These are phyloP conservation scores for Pollimyrus isidori DNA, from an alignment of 2,113 vertebrate species.

Conservation along the genomic window DNA sequence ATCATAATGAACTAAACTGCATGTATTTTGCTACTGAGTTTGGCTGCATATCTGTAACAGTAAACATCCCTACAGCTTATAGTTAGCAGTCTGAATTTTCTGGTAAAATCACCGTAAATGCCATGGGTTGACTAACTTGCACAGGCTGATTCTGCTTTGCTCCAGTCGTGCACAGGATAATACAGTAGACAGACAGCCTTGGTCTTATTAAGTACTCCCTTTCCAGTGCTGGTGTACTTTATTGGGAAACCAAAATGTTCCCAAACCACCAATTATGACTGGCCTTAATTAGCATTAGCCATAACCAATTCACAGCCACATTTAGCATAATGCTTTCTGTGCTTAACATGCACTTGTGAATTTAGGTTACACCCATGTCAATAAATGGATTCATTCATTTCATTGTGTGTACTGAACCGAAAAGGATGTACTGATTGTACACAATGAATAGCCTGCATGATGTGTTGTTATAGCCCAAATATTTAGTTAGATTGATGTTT, in stretches of 20 bases:
- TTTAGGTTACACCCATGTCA: neutral
- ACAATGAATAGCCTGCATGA: too few relatives aligned
- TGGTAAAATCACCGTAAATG: neutral
- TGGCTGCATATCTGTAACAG: neutral
- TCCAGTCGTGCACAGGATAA: neutral
- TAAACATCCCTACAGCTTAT: neutral
- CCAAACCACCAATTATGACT: neutral
- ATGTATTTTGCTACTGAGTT: neutral
- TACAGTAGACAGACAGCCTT: neutral
- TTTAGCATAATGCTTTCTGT: neutral
- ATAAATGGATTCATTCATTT: neutral
- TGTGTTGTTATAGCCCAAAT: too few relatives aligned
- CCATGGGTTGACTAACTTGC: neutral
- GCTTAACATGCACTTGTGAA: neutral
- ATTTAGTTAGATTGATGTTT: too few relatives aligned
- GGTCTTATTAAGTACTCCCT: neutral
- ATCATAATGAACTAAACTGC: neutral
- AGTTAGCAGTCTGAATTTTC: neutral
- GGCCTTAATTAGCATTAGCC: neutral
- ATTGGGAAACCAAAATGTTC: neutral
- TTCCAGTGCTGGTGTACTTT: neutral
- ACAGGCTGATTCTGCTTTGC: neutral
- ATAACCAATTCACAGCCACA: neutral
- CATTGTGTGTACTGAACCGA: neutral
- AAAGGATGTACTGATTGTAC: neutral